These are phyloP conservation scores for Gastracanthus pulcherrimus DNA, from an alignment of 2,888 invertebrate species.

Conservation along the genomic window DNA sequence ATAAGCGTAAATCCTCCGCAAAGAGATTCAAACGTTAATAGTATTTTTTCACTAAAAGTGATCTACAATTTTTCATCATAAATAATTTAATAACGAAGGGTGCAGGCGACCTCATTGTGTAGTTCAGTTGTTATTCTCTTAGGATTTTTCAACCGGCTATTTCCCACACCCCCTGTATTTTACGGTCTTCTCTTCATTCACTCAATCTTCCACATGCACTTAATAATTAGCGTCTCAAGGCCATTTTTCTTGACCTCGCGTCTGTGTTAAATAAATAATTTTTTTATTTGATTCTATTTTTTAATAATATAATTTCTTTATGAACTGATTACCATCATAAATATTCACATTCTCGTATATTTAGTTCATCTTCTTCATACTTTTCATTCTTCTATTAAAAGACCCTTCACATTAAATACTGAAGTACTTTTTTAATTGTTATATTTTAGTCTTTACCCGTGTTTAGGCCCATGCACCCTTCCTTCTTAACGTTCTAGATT, in stretches of 20 bases:
- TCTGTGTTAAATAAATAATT: conserved; percentile 47
- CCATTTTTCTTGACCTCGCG: conserved; percentile 38
- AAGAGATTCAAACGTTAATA: conserved; percentile 28
- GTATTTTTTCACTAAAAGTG: conserved; percentile 47
- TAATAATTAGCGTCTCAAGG: conserved; percentile 47
- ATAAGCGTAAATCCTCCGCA: conserved; percentile 37
- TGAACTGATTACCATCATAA: conserved; percentile 30
- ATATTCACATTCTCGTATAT: conserved; percentile 23
- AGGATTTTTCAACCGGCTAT: conserved; percentile 18
- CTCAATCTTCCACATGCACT: conserved; percentile 28
- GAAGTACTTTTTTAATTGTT: conserved; percentile 42
- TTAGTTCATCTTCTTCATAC: conserved; percentile 19
- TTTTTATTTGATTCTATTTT: conserved; percentile 18
- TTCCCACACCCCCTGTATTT: conserved; percentile 26
- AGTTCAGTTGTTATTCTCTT: conserved; percentile 18
- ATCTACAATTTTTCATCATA: conserved; percentile 54
- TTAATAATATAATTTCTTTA: conserved; percentile 21
- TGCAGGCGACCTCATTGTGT: conserved; percentile 60
- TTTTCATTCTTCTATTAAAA: conserved; percentile 31
- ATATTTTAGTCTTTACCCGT: conserved; percentile 26
- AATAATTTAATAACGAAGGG: conserved; percentile 64
- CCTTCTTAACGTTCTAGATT: conserved; percentile 59
- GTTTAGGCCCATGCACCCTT: conserved; percentile 61
- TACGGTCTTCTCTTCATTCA: conserved; percentile 31
- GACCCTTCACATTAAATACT: conserved; percentile 51